Percentiles rank a stretch among this genome's conserved stretches.
Evolutionary conservation across 1,140 invertebrate species (phyloP).

Genomic region (Trichonephila clavata): DNA sequence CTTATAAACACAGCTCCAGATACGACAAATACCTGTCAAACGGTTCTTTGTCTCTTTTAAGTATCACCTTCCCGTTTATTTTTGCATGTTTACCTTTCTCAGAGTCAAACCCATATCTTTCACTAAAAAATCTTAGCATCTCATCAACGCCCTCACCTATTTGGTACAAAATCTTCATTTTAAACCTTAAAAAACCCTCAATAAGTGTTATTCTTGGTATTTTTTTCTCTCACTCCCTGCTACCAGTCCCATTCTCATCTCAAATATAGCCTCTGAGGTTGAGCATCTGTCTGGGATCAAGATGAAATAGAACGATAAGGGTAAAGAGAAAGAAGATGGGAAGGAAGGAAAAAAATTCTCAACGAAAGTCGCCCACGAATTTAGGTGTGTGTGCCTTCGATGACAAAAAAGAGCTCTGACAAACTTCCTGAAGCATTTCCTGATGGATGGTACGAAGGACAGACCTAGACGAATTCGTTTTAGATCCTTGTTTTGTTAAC

Average conservation of each 20-base stretch:
- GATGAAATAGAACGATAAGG: neutral
- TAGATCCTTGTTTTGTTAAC: constrained; percentile 43
- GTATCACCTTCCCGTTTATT: neutral
- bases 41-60: neutral
- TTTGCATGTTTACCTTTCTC: neutral
- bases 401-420: neutral
- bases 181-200: neutral
- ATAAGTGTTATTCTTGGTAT: neutral
- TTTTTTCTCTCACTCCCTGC: neutral
- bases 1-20: no score
- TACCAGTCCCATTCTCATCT: neutral
- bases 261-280: neutral
- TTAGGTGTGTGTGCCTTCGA: constrained; percentile 37
- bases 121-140: neutral
- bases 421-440: neutral
- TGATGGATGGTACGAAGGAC: constrained; percentile 35
- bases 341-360: neutral
- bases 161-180: neutral
- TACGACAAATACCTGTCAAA: no score
- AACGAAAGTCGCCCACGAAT: neutral
- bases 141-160: neutral
- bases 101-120: neutral
- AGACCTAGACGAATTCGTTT: constrained; percentile 43
- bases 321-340: neutral
- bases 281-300: neutral